Evolutionary conservation across 2,888 invertebrate species (phyloP).

Genomic region (Tachina grossa): DNA sequence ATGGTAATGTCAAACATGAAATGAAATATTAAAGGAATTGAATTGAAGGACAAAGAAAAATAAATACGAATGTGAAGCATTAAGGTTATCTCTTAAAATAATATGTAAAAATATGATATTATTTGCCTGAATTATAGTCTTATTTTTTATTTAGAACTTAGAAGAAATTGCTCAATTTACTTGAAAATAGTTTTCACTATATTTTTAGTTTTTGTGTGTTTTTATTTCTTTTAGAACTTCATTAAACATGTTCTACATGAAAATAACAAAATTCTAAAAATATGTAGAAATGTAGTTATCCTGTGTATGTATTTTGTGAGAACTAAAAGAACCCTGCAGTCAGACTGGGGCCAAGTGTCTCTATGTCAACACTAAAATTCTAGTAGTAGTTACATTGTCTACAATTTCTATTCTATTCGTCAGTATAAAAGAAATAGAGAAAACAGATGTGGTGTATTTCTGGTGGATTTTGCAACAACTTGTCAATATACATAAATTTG

Average conservation of each 20-base stretch:
- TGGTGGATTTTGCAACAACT: too few species aligned
- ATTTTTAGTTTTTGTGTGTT: conserved; percentile 5
- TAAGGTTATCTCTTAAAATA: too few species aligned
- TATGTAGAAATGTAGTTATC: conserved; percentile 32
- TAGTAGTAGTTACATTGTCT: too few species aligned
- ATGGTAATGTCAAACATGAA: neutral
- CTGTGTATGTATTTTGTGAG: conserved; percentile 11
- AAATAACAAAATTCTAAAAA: conserved; percentile 26
- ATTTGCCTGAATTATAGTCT: neutral
- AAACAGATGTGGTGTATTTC: too few species aligned
- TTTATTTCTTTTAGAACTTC: conserved; percentile 25
- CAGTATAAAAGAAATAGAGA: too few species aligned
- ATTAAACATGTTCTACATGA: conserved; percentile 33
- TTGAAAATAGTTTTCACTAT: conserved; percentile 7
- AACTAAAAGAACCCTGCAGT: too few species aligned
- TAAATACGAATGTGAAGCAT: neutral
- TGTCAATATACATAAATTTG: too few species aligned
- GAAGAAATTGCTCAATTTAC: conserved; percentile 22
- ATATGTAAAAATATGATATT: too few species aligned
- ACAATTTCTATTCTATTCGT: too few species aligned
- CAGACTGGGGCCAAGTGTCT: too few species aligned
- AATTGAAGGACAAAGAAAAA: neutral
- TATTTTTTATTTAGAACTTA: neutral
- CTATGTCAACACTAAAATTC: too few species aligned
- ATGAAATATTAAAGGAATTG: neutral